Evolutionary conservation across 2,113 vertebrate genomes (phyloP), one percentile per base, ranked within the genome.

Genomic region (Calyptommatus sinebrachiatus): DNA sequence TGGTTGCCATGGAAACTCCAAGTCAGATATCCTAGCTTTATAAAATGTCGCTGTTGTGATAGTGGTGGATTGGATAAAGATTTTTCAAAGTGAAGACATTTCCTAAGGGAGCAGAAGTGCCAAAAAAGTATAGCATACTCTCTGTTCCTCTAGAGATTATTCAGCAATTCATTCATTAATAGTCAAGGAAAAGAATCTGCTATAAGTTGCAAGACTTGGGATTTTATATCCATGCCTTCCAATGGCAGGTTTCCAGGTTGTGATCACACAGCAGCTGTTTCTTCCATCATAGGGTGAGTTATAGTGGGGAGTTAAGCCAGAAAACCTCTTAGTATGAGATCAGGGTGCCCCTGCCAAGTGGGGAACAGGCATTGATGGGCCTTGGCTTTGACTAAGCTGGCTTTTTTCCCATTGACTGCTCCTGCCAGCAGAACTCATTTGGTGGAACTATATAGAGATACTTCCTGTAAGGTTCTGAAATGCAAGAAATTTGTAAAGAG

Each of bases 251-350:
- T 88, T 94, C 94, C 94, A 95, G 90, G 85, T 81, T 81, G 86
- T 90, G 92, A 95, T 94, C 84, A 1, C 69, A 78, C 91, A 92
- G 92, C 94, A 95, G 94, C 93, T 95, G 93, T 93, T 94, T 94
- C 87, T 90, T 91, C 91, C 71, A 80, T 92, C 94, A 94, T 87
- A 78, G 91, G 84, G 88, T 94, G 90, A 94, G 91, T 95, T 94
- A 93, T 93, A 92, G 93, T 90, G 83, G 84, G 80, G 28, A 20
- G 78, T 82, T 79, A 93, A 94, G 94, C 94, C 93, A 95, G 86
- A 86, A 95, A 95, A 93, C 77, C 93, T 94, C 91, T 94, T 92
- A 93, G 88, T 88, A 90, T 93, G 91, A 95, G 89, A 94, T 92
- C 85, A 92, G 90, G 83, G 88, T 89, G 77, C 88, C 93, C 83